These are phyloP conservation scores for Conopomorpha cramerella DNA, from an alignment of 1,140 invertebrate species.

Conservation along the genomic window DNA sequence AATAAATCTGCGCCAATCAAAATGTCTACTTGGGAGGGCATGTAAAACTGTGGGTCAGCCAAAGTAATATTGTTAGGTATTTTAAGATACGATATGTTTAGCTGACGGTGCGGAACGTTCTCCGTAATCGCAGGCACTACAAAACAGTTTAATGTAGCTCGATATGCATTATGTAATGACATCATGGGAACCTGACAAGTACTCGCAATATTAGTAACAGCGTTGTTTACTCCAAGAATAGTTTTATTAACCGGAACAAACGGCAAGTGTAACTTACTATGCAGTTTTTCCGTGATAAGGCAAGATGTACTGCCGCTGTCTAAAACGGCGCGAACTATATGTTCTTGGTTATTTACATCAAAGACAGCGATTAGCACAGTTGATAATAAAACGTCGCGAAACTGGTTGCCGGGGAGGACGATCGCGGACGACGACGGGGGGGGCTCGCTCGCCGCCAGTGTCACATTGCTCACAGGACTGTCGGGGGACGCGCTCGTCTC, in stretches of 20 bases:
- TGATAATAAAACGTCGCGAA: slow-evolving; percentile 2
- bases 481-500: too few relatives aligned
- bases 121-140: slow-evolving; percentile 1
- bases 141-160: slow-evolving; percentile 1
- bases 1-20: too few relatives aligned
- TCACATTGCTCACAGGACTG: too few relatives aligned
- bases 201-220: background rate
- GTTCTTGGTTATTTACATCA: background rate
- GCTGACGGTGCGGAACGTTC: background rate
- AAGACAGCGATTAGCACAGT: slow-evolving; percentile 3
- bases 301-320: slow-evolving; percentile 1
- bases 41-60: slow-evolving; percentile 4
- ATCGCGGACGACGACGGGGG: too few relatives aligned
- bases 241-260: background rate
- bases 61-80: background rate
- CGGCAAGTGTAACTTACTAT: background rate
- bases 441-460: too few relatives aligned
- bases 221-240: slow-evolving; percentile 1
- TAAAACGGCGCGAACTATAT: slow-evolving; percentile 1
- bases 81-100: slow-evolving; percentile 1
- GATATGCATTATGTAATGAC: slow-evolving; percentile 1
- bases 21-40: slow-evolving; percentile 1
- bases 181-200: background rate
- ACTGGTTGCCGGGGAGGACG: too few relatives aligned
- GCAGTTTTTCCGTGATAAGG: slow-evolving; percentile 2